These are phyloP conservation scores for Magallana ariakensis DNA, from an alignment of 1,140 invertebrate species.

Conservation along the genomic window DNA sequence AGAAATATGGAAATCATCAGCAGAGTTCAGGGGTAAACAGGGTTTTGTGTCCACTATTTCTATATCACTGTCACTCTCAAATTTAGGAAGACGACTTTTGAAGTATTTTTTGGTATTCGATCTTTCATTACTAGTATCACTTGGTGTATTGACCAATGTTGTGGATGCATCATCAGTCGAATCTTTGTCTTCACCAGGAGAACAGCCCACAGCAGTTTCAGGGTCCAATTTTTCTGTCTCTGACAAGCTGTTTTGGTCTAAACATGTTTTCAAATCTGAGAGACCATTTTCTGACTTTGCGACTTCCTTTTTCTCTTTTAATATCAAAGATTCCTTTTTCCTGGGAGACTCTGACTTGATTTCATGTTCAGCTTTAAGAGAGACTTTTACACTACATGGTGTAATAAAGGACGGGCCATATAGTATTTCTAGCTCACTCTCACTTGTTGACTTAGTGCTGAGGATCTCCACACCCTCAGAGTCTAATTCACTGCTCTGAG, in stretches of 20 bases:
- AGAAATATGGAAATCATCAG: constrained; percentile 28
- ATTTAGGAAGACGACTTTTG: not conserved
- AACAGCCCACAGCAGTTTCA: not conserved
- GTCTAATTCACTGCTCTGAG: not conserved
- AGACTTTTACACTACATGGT: not conserved
- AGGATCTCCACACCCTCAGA: not conserved
- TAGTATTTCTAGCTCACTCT: not conserved
- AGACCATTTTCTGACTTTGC: not conserved
- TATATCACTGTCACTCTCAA: constrained; percentile 26
- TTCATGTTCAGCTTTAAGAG: not conserved
- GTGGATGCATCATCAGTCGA: not conserved
- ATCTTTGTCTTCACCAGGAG: not conserved
- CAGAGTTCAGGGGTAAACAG: not conserved
- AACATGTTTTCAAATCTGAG: not conserved
- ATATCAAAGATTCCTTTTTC: too few species aligned
- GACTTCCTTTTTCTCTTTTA: too few species aligned
- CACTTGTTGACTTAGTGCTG: not conserved
- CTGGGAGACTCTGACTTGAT: too few species aligned
- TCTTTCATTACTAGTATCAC: not conserved
- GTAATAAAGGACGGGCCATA: not conserved
- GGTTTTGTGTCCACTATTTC: not conserved
- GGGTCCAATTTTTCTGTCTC: not conserved
- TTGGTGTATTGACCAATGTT: not conserved
- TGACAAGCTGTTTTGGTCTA: not conserved
- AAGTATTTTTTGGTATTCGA: not conserved